These are phyloP conservation scores for Kryphioiulus occultus DNA, from an alignment of 2,888 invertebrate species.

Conservation along the genomic window DNA sequence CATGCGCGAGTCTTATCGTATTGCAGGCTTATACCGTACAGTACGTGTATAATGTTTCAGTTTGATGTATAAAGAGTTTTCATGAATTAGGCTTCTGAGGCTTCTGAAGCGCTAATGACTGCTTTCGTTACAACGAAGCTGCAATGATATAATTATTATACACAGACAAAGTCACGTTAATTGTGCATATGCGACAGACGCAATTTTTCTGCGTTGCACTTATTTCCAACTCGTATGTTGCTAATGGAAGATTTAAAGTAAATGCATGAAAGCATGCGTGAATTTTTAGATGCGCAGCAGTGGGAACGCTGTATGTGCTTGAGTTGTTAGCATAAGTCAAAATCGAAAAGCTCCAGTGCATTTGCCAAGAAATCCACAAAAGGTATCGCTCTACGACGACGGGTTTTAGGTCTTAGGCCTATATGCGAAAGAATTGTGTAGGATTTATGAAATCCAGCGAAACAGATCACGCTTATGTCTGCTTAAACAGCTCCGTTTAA, in stretches of 20 bases:
- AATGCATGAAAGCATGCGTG: neutral
- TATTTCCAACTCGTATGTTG: neutral
- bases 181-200: neutral
- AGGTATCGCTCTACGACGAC: neutral
- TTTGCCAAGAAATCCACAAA: neutral
- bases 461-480: neutral
- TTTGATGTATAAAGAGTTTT: neutral
- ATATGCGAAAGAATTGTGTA: neutral
- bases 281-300: neutral
- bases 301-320: too few species aligned
- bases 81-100: neutral
- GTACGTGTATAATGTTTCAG: neutral
- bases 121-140: neutral
- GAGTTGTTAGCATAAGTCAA: too few species aligned
- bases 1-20: neutral
- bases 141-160: neutral
- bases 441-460: neutral
- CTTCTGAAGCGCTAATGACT: neutral
- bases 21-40: neutral
- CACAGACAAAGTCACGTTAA: neutral
- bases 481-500: neutral
- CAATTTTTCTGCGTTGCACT: neutral
- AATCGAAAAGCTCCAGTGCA: neutral
- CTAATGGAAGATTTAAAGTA: neutral
- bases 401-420: neutral